Evolutionary conservation across 2,888 invertebrate genomes (phyloP), one percentile per base, ranked within the genome.

Genomic region (Pimpla rufipes): DNA sequence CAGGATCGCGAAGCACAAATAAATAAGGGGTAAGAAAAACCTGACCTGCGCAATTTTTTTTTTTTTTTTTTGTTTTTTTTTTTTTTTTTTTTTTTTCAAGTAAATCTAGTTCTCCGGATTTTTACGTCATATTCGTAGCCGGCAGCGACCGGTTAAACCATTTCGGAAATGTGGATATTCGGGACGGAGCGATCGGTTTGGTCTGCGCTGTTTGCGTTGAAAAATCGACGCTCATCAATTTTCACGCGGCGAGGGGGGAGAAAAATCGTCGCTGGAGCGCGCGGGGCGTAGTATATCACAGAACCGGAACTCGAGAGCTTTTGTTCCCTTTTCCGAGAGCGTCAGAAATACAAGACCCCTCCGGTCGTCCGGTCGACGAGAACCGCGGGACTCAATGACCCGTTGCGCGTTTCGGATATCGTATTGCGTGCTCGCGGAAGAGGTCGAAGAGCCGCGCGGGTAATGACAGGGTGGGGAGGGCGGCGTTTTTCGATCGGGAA

Each of bases 401-500:
- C 79, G 79, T 67, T 83, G 71, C 52, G 73, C 83, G 73, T 83
- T 77, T 68, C 79, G 52, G 71, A 73, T 83, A 80, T 83, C 73
- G 62, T 77, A 59, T 79, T 76, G 76, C 83, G 37, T 40, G 40
- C 47, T 21, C 18, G 40, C 16, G 40, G n/a, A 40, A 45, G 52
- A n/a, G 59, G 42, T 52, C 23, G 52, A 57, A 57, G 35, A 55
- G 57, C 23, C 29, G 13, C 13, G 40, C 42, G 37, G 37, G 10
- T 29, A 29, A 73, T 37, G n/a, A 47, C n/a, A 40, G 18, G 13
- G 35, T 16, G 16, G 11, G 37, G 8, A n/a, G 1, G 13, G 37
- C 29, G 42, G 52, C 37, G 35, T 66, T 59, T 50, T 66, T 42
- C 8, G 23, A 68, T 11, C 42, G 47, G 18, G 13, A 66, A 55